These are phyloP conservation scores for Trimorus sp. DNA, from an alignment of 2,888 invertebrate species.

Conservation along the genomic window DNA sequence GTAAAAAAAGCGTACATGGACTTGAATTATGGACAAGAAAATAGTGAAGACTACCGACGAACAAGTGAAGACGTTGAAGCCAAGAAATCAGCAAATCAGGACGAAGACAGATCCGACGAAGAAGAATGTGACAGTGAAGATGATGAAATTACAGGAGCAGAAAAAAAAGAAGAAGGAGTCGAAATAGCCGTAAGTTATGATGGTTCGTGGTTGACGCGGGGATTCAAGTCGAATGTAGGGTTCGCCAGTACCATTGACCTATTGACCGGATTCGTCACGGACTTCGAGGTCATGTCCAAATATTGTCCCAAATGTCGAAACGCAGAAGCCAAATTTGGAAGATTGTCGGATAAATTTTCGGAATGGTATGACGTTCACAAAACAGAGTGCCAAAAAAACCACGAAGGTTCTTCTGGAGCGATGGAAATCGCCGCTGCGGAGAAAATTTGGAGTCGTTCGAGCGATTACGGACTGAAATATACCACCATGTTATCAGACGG, in stretches of 20 bases:
- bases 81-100: too few relatives aligned
- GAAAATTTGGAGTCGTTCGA: constrained; percentile 8
- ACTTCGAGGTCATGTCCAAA: constrained; percentile 20
- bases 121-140: background rate
- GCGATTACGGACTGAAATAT: constrained; percentile 6
- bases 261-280: constrained; percentile 8
- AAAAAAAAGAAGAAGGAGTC: constrained; percentile 1
- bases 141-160: background rate
- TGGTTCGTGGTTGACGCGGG: constrained; percentile 19
- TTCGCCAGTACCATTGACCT: constrained; percentile 5
- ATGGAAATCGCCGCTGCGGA: constrained; percentile 14
- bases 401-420: constrained; percentile 19
- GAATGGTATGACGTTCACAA: constrained; percentile 6
- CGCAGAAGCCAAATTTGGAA: constrained; percentile 5
- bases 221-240: constrained; percentile 7
- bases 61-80: background rate
- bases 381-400: constrained; percentile 5
- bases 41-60: background rate
- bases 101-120: too few relatives aligned
- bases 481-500: constrained; percentile 16
- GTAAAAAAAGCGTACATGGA: constrained; percentile 5
- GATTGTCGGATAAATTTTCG: background rate
- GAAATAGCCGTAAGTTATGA: constrained; percentile 3
- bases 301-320: constrained; percentile 19
- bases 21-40: background rate